phyloP scores from a whole-genome alignment of 1,140 invertebrate genomes.

The Drosophila suzukii region DNA sequence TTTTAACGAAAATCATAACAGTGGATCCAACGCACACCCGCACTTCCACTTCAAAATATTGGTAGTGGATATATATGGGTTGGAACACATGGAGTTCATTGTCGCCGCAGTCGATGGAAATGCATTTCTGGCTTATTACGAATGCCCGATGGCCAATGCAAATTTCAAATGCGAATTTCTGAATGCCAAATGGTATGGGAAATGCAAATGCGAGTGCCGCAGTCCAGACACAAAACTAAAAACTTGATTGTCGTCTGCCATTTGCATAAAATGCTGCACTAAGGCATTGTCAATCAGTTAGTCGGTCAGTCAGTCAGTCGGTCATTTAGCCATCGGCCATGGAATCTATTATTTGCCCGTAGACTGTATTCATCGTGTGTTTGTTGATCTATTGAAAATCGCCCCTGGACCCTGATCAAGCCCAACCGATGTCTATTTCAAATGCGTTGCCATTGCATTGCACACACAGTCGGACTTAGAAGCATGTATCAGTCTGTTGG shows the following conservation, averaged over 20 bases:
- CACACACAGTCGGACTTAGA: conserved; percentile 14
- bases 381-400: conserved; percentile 75
- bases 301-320: conserved; percentile 7
- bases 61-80: background rate
- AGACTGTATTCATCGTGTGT: conserved; percentile 16
- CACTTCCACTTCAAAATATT: conserved; percentile 11
- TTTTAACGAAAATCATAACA: conserved; percentile 38
- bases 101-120: conserved; percentile 32
- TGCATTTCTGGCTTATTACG: conserved; percentile 36
- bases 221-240: conserved; percentile 47
- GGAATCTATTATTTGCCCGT: conserved; percentile 12
- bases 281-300: conserved; percentile 43
- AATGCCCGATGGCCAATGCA: conserved; percentile 26
- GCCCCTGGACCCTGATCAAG: conserved; percentile 29
- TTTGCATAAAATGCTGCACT: conserved; percentile 65
- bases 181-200: conserved; percentile 35
- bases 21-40: conserved; percentile 2
- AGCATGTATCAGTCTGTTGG: conserved; percentile 66
- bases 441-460: conserved; percentile 43
- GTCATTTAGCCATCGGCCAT: conserved; percentile 1
- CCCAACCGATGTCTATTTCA: conserved; percentile 47
- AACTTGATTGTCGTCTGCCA: conserved; percentile 66
- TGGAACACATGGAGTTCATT: conserved; percentile 34
- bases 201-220: conserved; percentile 29
- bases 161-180: conserved; percentile 32